Evolutionary conservation across 2,113 vertebrate species (phyloP), one percentile per base, ranked within the genome.

Genomic region (Rhinogobius similis): DNA sequence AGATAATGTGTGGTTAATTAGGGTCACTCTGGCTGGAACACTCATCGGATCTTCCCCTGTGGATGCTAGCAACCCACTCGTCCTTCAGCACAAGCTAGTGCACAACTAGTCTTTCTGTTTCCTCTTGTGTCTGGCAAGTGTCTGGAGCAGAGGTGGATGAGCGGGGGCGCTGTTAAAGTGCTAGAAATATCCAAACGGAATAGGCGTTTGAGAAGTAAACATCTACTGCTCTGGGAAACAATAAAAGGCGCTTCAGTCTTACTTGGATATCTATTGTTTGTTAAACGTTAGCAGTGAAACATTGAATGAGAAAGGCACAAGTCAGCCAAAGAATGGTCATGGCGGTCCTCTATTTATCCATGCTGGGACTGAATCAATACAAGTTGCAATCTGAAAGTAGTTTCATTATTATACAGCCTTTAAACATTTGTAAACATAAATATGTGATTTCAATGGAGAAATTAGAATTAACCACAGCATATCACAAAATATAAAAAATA

Each of bases 1-100:
- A 91, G 89, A 91, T 92, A 92, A 93, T 89, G 75, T 74, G 84
- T 84, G 81, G 79, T 92, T 93, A 92, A 94, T 94, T 93, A 93
- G 91, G 87, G 87, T 89, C 88, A 90, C 80, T 78, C 72, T 76
- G 86, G 90, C 89, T 81, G 79, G 87, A 90, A 87, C 90, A 90
- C 83, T 87, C 83, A 70, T 82, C 73, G 81, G 58, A 83, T 84
- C 80, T 84, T 83, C 79, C 55, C 85, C 88, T 62, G 77, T 70
- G 81, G 86, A 88, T 62, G 71, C 78, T 65, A 75, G 80, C 73
- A 84, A 88, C 86, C 84, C 82, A 79, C 86, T 76, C 81, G 76
- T 91, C 82, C 86, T 91, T 91, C 87, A 86, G 70, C 75, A 74
- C 75, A 73, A 72, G 67, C 76, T 13, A 64, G 67, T 55, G 20